Evolutionary conservation across 1,140 invertebrate genomes (phyloP), one percentile per base, ranked within the genome.

Genomic region (Drosophila serrata): DNA sequence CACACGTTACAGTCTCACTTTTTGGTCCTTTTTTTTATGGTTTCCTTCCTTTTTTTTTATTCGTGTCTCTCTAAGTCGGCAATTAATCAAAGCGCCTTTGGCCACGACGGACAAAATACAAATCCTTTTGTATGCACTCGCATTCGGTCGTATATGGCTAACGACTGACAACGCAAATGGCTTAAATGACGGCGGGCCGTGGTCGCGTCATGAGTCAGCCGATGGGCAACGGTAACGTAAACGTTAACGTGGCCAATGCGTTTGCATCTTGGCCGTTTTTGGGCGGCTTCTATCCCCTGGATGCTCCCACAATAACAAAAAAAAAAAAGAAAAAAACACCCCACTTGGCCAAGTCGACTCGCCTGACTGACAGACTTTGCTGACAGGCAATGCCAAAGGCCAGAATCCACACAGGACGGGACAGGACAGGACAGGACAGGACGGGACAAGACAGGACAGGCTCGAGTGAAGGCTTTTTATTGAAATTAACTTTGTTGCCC

Each of bases 31-130:
- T 49, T 45, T 35, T 55, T 24, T 55, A 55, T 55, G 33, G 33
- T 31, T 39, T 57, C 7, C 4, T 39, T n/a, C n/a, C n/a, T n/a
- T n/a, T n/a, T n/a, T n/a, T n/a, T 37, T 59, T 29, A 17, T 33
- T 19, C n/a, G 48, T 63, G 65, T 58, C 81, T 85, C 81, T 85
- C 85, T 79, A 81, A 90, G 85, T 88, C 85, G 86, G 85, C 85
- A 90, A 90, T 90, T 90, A 90, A 90, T 90, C 85, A 90, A 90
- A 90, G 85, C 85, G 78, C 85, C 81, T 79, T 79, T 48, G 81
- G 86, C 81, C 85, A 73, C 81, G 74, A 79, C 85, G 70, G 69
- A 85, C 85, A 90, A 85, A 85, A 90, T 90, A 85, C 85, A 90
- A 85, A 90, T 90, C 74, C 85, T 85, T 86, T 86, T 79, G 82